phyloP scores from a whole-genome alignment of 2,113 vertebrate species.

The Oryzias curvinotus region DNA sequence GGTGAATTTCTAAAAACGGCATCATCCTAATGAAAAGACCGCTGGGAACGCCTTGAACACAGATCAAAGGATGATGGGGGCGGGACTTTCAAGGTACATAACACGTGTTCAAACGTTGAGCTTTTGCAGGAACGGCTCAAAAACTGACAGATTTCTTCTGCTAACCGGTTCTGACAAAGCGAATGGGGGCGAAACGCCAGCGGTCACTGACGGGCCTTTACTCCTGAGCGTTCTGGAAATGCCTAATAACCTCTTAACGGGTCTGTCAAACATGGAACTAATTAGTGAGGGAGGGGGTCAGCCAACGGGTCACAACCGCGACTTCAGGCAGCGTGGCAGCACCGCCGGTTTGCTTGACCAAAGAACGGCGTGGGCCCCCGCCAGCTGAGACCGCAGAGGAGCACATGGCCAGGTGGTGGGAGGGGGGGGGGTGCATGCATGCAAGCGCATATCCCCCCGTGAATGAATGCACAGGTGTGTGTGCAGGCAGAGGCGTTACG shows the following conservation, averaged over 20 bases:
- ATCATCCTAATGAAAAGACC: too few relatives aligned
- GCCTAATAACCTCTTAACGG: constrained; percentile 56
- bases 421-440: constrained; percentile 18
- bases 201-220: constrained; percentile 22
- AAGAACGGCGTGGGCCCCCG: constrained; percentile 25
- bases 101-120: too few relatives aligned
- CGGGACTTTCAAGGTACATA: too few relatives aligned
- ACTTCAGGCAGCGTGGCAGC: constrained; percentile 17
- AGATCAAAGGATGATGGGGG: too few relatives aligned
- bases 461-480: constrained; percentile 50
- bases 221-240: constrained; percentile 39
- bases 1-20: too few relatives aligned
- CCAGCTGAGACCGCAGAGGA: constrained; percentile 36
- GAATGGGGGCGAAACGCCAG: constrained; percentile 25
- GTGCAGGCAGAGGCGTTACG: constrained; percentile 45
- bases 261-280: constrained; percentile 65
- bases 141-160: background rate
- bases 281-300: constrained; percentile 56
- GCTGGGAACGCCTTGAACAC: too few relatives aligned
- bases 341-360: constrained; percentile 39
- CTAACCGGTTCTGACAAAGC: constrained; percentile 23
- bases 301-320: constrained; percentile 40
- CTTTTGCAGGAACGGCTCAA: background rate
- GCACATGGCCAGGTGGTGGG: constrained; percentile 64
- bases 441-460: constrained; percentile 29